These are phyloP conservation scores for Catostylus mosaicus DNA, from an alignment of 30 jellyfish, hydroid and myxozoan species.

Conservation along the genomic window DNA sequence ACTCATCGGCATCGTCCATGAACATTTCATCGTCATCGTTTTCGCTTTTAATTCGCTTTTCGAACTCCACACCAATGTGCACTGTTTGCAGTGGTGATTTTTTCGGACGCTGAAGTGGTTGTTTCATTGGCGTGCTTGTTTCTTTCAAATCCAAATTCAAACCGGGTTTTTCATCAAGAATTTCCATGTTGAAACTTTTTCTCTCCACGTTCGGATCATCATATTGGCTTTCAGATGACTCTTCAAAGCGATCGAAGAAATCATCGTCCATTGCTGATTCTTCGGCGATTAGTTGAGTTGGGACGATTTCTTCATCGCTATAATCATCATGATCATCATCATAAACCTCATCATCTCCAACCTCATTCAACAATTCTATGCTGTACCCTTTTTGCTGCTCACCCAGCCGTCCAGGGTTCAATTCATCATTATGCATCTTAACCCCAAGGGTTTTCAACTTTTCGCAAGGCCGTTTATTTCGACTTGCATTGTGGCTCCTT, in stretches of 20 bases:
- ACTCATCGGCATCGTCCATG: slow-evolving; percentile 35
- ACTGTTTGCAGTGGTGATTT: slow-evolving; percentile 52
- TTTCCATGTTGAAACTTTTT: slow-evolving; percentile 13
- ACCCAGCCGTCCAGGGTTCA: slow-evolving; percentile 8
- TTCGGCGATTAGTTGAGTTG: slow-evolving; percentile 14
- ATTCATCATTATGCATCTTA: slow-evolving; percentile 14
- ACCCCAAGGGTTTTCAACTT: slow-evolving; percentile 48
- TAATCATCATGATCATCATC: not conserved
- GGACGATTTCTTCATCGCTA: slow-evolving; percentile 35
- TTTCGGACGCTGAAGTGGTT: slow-evolving; percentile 30
- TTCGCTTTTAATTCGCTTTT: slow-evolving; percentile 35
- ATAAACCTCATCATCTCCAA: not conserved
- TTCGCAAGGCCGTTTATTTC: slow-evolving; percentile 10
- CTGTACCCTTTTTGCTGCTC: slow-evolving; percentile 30
- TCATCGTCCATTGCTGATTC: slow-evolving; percentile 23
- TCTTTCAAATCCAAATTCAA: slow-evolving; percentile 2
- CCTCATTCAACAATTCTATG: slow-evolving; percentile 25
- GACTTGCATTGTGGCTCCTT: not conserved
- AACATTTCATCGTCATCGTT: slow-evolving; percentile 13
- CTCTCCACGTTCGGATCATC: slow-evolving; percentile 20
- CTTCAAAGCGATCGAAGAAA: slow-evolving; percentile 2
- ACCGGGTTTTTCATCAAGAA: slow-evolving; percentile 46
- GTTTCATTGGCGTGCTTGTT: slow-evolving; percentile 42
- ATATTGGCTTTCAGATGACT: not conserved
- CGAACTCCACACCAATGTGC: slow-evolving; percentile 36